These are phyloP conservation scores for Meleagris gallopavo DNA, from an alignment of 2,113 vertebrate species.

Conservation along the genomic window DNA sequence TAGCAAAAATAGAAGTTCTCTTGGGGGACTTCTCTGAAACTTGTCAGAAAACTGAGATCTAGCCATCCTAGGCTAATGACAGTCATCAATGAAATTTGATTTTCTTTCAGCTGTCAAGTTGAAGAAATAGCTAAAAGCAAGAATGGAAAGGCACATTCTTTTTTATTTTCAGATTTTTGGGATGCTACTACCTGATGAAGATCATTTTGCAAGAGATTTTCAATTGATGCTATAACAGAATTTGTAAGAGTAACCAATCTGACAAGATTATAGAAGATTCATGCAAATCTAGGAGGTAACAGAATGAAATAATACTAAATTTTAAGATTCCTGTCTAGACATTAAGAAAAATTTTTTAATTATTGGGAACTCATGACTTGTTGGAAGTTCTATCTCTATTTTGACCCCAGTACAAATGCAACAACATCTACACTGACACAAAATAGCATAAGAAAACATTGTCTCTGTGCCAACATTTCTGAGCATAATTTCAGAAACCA, in stretches of 20 bases:
- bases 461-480: not conserved
- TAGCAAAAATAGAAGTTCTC: conserved; percentile 67
- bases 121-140: conserved; percentile 60
- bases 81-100: conserved; percentile 62
- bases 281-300: not conserved
- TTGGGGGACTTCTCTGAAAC: conserved; percentile 65
- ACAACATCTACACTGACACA: not conserved
- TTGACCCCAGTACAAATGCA: not conserved
- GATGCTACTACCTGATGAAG: not conserved
- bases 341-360: not conserved
- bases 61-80: conserved; percentile 66
- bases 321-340: not conserved
- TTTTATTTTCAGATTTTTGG: conserved; percentile 53
- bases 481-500: not conserved
- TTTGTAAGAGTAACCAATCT: not conserved
- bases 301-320: not conserved
- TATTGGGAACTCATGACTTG: not conserved
- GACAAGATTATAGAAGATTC: not conserved
- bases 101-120: conserved; percentile 67
- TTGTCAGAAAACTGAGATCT: conserved; percentile 65
- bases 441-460: not conserved
- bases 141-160: conserved; percentile 1
- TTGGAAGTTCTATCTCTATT: not conserved
- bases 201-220: conserved; percentile 40
- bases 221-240: not conserved